Evolutionary conservation across 1,140 invertebrate species (phyloP).

Genomic region (Forficula auricularia): DNA sequence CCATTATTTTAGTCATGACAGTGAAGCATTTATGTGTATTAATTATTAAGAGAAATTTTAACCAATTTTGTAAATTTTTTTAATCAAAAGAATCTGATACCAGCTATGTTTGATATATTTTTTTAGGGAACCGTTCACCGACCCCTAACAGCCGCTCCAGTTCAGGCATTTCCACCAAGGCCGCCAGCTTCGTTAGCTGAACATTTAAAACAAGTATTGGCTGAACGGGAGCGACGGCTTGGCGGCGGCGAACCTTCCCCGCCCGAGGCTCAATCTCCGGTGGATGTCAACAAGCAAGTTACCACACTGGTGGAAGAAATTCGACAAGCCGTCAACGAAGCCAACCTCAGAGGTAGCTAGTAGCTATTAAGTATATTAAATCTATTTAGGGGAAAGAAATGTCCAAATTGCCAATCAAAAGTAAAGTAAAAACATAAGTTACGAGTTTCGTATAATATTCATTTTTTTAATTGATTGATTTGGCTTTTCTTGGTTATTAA

Average conservation of each 20-base stretch:
- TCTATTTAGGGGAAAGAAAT: not conserved
- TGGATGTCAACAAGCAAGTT: slow-evolving; percentile 43
- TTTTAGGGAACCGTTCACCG: no score
- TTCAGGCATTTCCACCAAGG: slow-evolving; percentile 21
- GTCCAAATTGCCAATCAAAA: no score
- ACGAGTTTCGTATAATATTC: no score
- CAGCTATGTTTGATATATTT: no score
- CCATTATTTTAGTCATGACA: no score
- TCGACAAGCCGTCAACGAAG: slow-evolving; percentile 62
- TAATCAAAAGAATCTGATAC: no score
- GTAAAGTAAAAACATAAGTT: no score
- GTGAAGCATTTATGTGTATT: not conserved
- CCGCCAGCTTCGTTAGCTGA: slow-evolving; percentile 58
- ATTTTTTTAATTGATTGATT: no score
- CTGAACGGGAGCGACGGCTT: slow-evolving; percentile 49
- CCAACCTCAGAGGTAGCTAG: slow-evolving; percentile 54
- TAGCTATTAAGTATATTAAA: slow-evolving; percentile 2
- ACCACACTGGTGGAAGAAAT: slow-evolving; percentile 66
- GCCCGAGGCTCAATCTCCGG: slow-evolving; percentile 30
- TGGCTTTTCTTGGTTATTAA: no score
- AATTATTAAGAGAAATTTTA: not conserved
- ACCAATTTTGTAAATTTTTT: no score
- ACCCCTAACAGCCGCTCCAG: no score
- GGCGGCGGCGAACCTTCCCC: slow-evolving; percentile 23
- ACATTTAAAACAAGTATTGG: slow-evolving; percentile 63